Percentiles rank a stretch among this genome's conserved stretches.
phyloP scores from a whole-genome alignment of 2,113 vertebrate species.

The Pterocles orientalis region DNA sequence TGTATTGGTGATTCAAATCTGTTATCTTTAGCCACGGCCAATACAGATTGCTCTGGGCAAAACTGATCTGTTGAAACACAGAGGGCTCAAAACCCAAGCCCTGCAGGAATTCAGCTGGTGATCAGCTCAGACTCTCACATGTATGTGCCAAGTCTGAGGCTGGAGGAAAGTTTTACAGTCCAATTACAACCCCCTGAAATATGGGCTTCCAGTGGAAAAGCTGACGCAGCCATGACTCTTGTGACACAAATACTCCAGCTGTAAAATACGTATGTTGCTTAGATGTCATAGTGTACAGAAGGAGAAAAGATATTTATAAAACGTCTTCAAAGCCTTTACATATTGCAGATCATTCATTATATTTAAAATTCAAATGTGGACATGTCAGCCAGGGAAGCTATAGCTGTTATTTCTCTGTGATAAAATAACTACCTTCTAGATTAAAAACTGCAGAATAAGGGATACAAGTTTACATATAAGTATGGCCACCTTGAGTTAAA shows the following conservation, averaged over 20 bases:
- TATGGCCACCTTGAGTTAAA: neutral
- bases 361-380: constrained; percentile 43
- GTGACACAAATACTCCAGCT: constrained; percentile 67
- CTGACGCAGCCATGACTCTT: constrained; percentile 51
- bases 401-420: constrained; percentile 21
- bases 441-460: constrained; percentile 1
- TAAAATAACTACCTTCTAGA: constrained; percentile 24
- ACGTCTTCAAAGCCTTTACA: constrained; percentile 45
- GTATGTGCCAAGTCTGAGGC: constrained; percentile 65
- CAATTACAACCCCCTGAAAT: constrained; percentile 68
- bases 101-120: constrained; percentile 44
- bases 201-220: constrained; percentile 72
- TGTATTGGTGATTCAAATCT: neutral
- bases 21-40: neutral
- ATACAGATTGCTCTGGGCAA: neutral
- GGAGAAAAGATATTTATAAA: constrained; percentile 44
- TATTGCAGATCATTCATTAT: constrained; percentile 66
- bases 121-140: neutral
- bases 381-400: neutral
- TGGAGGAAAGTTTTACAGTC: constrained; percentile 65
- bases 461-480: neutral
- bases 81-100: neutral
- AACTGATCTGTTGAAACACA: neutral
- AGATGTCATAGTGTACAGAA: constrained; percentile 27
- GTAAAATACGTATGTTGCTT: constrained; percentile 60